Conservation (phyloP, 2,888 invertebrate species). For the Galerucella nymphaeae region DNA sequence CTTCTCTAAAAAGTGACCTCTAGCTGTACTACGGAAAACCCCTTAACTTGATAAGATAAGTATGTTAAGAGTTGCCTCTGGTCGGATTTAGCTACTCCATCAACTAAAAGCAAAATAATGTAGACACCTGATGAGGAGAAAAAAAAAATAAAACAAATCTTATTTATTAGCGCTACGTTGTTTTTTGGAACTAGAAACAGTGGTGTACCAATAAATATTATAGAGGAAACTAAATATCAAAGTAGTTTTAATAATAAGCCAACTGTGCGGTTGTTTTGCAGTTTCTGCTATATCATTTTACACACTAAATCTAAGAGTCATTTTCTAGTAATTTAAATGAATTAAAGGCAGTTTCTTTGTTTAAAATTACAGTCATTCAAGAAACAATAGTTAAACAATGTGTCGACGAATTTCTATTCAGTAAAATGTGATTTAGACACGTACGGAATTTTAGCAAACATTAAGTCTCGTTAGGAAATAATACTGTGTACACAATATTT, state of each 20-base stretch:
- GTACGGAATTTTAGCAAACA: constrained; percentile 5
- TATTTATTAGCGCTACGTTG: constrained; percentile 18
- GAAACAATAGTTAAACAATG: neutral
- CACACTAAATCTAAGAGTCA: too few relatives aligned
- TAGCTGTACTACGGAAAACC: constrained; percentile 35
- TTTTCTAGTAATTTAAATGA: too few relatives aligned
- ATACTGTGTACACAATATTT: neutral
- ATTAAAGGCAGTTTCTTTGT: neutral
- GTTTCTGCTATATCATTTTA: too few relatives aligned
- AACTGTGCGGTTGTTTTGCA: too few relatives aligned
- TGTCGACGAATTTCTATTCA: neutral
- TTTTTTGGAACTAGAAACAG: neutral
- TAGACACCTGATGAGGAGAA: constrained; percentile 23
- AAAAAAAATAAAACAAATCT: constrained; percentile 13
- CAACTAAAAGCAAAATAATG: constrained; percentile 34
- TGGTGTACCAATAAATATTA: neutral
- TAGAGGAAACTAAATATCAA: too few relatives aligned
- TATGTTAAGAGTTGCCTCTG: constrained; percentile 39
- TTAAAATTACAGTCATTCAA: neutral
- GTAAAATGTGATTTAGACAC: neutral
- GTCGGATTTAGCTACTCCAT: constrained; percentile 35
- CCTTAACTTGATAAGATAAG: constrained; percentile 43
- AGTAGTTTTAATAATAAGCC: too few relatives aligned
- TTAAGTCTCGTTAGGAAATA: neutral
- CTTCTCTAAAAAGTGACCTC: constrained; percentile 28